A percentile compares a stretch with the other conserved stretches of the same genome.
Evolutionary conservation across 2,888 invertebrate species (phyloP).

Genomic region (Apantesis nais): DNA sequence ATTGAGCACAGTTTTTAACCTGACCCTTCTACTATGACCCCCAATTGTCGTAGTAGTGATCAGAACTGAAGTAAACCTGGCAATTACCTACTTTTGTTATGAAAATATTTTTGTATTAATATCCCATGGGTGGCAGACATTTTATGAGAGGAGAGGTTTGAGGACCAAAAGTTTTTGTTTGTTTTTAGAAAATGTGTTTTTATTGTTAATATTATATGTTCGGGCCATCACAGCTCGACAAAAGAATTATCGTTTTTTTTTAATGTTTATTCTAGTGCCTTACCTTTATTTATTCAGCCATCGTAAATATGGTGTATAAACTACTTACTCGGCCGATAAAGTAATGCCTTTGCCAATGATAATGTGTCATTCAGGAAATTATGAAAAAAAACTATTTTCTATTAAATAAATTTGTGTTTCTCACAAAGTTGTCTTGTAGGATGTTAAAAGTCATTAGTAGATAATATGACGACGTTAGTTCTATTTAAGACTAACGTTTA

Average conservation of each 20-base stretch:
- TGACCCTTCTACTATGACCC: neutral
- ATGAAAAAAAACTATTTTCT: neutral
- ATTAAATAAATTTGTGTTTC: neutral
- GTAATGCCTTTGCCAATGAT: neutral
- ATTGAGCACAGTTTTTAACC: no score
- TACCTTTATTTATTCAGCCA: constrained; percentile 42
- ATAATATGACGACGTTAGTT: neutral
- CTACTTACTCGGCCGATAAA: no score
- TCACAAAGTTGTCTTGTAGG: neutral
- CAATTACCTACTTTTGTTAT: neutral
- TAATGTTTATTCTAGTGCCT: constrained; percentile 53
- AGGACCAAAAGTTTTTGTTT: neutral
- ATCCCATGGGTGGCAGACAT: neutral
- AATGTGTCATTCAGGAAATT: neutral
- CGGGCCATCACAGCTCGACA: neutral
- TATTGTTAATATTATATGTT: neutral
- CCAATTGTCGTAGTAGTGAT: neutral
- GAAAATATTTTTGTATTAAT: neutral
- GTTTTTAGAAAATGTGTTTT: neutral
- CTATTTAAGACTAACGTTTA: no score
- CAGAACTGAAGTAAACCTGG: neutral
- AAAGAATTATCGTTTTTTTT: neutral
- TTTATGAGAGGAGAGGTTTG: neutral
- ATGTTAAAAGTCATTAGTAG: neutral
- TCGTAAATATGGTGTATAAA: neutral